A percentile compares a stretch with the other conserved stretches of the same genome.
Conservation (phyloP, 1,140 invertebrate species). For the Scylla paramamosain region DNA sequence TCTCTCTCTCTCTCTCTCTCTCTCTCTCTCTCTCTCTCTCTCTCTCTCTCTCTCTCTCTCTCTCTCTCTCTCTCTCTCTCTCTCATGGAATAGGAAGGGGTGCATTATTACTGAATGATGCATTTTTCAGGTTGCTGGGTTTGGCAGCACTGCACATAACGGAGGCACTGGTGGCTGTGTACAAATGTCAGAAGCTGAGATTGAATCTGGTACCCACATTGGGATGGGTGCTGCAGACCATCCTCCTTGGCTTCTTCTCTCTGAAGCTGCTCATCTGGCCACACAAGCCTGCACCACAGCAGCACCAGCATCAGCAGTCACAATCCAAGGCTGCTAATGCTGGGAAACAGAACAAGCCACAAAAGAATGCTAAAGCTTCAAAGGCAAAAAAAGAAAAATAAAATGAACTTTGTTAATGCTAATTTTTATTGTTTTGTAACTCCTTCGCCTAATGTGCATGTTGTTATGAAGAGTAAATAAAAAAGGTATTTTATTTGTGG, state of each 20-base stretch:
- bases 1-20: too few species aligned
- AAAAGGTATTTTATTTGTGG: too few species aligned
- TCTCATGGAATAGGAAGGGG: too few species aligned
- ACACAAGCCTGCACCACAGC: not conserved
- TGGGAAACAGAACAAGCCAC: not conserved
- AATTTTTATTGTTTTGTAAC: not conserved
- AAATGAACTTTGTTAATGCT: not conserved
- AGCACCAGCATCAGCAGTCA: not conserved
- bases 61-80: too few species aligned
- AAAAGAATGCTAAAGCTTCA: not conserved
- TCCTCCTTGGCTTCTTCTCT: not conserved
- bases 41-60: too few species aligned
- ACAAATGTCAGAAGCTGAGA: not conserved
- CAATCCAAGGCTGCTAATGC: slow-evolving; percentile 1
- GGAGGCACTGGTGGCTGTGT: slow-evolving; percentile 9
- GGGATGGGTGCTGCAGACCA: not conserved
- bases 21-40: too few species aligned
- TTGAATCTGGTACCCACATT: not conserved
- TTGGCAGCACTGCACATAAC: not conserved
- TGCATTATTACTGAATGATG: too few species aligned
- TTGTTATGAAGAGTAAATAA: not conserved
- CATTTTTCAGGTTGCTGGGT: not conserved
- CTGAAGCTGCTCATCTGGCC: not conserved
- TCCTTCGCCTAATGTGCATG: not conserved
- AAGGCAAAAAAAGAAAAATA: slow-evolving; percentile 14